phyloP scores from a whole-genome alignment of 2,797 vertebrate genomes.

The Morus bassanus region DNA sequence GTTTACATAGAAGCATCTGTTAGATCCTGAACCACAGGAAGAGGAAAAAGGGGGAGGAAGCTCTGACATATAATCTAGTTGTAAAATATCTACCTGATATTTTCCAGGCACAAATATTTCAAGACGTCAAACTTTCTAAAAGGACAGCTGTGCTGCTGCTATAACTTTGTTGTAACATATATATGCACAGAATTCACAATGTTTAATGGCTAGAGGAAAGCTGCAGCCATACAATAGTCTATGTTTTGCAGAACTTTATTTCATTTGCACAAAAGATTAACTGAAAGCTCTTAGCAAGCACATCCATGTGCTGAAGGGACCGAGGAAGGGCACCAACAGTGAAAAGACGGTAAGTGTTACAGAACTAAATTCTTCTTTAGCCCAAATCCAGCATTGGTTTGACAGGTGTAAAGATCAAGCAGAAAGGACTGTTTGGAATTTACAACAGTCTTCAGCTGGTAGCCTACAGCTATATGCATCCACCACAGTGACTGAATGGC shows the following conservation, averaged over 20 bases:
- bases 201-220: constrained; percentile 9
- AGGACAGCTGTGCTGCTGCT: not conserved
- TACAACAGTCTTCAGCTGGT: not conserved
- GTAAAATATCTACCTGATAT: constrained; percentile 16
- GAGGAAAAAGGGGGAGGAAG: not conserved
- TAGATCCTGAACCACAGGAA: not conserved
- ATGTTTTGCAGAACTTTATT: not conserved
- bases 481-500: not conserved
- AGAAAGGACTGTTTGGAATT: not conserved
- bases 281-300: not conserved
- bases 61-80: not conserved
- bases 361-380: not conserved
- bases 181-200: constrained; percentile 10
- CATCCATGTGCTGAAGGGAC: not conserved
- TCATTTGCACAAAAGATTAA: not conserved
- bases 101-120: not conserved
- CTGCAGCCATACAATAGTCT: not conserved
- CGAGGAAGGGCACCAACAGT: not conserved
- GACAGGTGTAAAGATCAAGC: not conserved
- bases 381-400: not conserved
- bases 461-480: not conserved
- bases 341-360: not conserved
- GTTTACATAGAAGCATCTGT: not conserved
- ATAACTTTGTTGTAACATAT: not conserved
- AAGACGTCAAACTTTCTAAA: not conserved